phyloP scores from a whole-genome alignment of 2,113 vertebrate genomes.

The Triplophysa tibetana region DNA sequence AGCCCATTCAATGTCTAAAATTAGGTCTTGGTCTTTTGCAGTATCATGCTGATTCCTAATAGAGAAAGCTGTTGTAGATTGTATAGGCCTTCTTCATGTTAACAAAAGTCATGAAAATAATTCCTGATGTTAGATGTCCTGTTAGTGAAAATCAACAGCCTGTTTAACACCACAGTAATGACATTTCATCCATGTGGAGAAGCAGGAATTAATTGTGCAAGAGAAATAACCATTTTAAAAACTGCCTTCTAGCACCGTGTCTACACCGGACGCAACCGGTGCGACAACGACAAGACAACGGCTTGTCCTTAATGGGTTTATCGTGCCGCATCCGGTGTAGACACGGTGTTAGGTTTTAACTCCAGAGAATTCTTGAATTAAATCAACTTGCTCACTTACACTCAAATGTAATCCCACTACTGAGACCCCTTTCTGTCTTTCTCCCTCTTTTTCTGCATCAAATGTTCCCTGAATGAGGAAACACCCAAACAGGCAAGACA shows the following conservation, averaged over 20 bases:
- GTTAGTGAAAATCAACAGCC: not conserved
- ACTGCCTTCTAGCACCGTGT: not conserved
- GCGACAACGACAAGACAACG: too few relatives aligned
- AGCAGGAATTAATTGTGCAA: not conserved
- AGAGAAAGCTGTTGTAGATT: too few relatives aligned
- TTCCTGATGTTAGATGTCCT: too few relatives aligned
- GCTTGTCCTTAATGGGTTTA: too few relatives aligned
- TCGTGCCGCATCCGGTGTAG: too few relatives aligned
- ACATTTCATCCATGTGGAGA: not conserved
- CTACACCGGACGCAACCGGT: too few relatives aligned
- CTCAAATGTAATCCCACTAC: constrained; percentile 63
- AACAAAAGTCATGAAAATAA: too few relatives aligned
- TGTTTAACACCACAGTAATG: too few relatives aligned
- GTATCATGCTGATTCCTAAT: too few relatives aligned
- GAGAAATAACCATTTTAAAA: constrained; percentile 2
- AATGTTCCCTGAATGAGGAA: constrained; percentile 70
- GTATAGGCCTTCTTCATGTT: too few relatives aligned
- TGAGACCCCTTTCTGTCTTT: constrained; percentile 53
- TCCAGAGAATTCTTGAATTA: constrained; percentile 29
- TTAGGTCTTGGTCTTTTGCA: too few relatives aligned
- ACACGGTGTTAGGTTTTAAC: not conserved
- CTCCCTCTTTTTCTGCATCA: constrained; percentile 65
- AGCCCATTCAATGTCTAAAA: too few relatives aligned
- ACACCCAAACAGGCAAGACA: constrained; percentile 56
- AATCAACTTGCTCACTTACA: constrained; percentile 64